Evolutionary conservation across 2,888 invertebrate species (phyloP), one percentile per base, ranked within the genome.

Genomic region (Ceratothoa steindachneri): DNA sequence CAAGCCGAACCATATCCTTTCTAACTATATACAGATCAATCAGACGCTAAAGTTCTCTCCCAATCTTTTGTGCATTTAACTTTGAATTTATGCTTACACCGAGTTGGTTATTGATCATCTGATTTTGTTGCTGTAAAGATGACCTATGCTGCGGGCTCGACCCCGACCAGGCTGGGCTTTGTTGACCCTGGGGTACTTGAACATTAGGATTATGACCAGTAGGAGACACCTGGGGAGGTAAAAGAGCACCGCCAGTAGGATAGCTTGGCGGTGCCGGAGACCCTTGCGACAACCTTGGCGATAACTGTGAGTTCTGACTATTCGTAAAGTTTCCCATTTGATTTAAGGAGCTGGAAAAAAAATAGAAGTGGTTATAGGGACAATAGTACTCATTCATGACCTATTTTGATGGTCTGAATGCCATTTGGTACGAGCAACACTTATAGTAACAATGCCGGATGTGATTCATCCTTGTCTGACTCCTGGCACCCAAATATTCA

Each of bases 81-180:
- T n/a, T n/a, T n/a, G n/a, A 41, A 41, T 9, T 41, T 41, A 41
- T 9, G 5, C 41, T 41, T 41, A 41, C 41, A 41, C 41, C 28
- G 53, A 75, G 75, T 69, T 75, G 75, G 60, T 72, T 73, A 73
- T 76, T 76, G 69, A 76, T 72, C 67, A 76, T 70, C 29, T 72
- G 73, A 73, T 76, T 76, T 24, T 60, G 60, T 7, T 60, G 60
- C 60, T 60, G 60, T 60, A 60, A 24, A 24, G 60, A 24, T 12
- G 60, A 7, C 27, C 60, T n/a, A 60, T 60, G 60, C 60, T 60
- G 60, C n/a, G 60, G 60, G 27, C 60, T 60, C 12, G 60, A 60
- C 27, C 60, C 60, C 12, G 77, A 77, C 77, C 77, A 77, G 9
- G 69, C 77, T 12, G 77, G 77, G 67, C 77, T 77, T 28, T 77